Evolutionary conservation across 1,140 invertebrate genomes (phyloP), one percentile per base, ranked within the genome.

Genomic region (Lucilia cuprina): DNA sequence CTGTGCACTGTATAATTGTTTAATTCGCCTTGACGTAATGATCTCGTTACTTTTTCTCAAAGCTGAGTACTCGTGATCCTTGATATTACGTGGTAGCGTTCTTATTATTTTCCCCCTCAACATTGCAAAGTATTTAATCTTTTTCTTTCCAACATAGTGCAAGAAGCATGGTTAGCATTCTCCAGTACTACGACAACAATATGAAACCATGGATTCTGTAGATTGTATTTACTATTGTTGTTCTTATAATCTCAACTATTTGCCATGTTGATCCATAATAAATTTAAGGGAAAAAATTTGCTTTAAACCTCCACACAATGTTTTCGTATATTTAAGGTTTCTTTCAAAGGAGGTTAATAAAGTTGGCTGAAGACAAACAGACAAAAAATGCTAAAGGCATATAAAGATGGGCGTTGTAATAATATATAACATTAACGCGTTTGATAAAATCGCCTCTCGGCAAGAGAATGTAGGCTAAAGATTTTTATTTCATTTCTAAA

Each of bases 341-440:
- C 65, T 70, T 70, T 70, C n/a, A 12, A 70, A 70, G 65, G 65
- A 70, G n/a, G n/a, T 70, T 70, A 21, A 70, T 70, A 70, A 70
- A 70, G 65, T 21, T 70, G 65, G 65, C 65, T 30, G 1, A 30
- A 21, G 19, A 7, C 13, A n/a, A 7, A n/a, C n/a, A 8, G 10
- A 55, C 65, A 65, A 65, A 49, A 3, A 65, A 65, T 2, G 17
- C 5, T n/a, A 13, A 65, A 65, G n/a, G 14, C 65, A 70, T 25
- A 70, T 60, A 60, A 80, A 50, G 41, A 80, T 50, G 77, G 77
- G 77, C 77, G 77, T 80, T 80, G 77, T 49, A 47, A 41, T 49
- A 49, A n/a, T 21, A 70, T 19, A 70, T 21, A 80, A 80, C 77
- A 80, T 80, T 80, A 80, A 80, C 77, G 77, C 77, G 21, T 80